These are phyloP conservation scores for Drosophila murphyi DNA, from an alignment of 1,140 invertebrate species.

Conservation along the genomic window DNA sequence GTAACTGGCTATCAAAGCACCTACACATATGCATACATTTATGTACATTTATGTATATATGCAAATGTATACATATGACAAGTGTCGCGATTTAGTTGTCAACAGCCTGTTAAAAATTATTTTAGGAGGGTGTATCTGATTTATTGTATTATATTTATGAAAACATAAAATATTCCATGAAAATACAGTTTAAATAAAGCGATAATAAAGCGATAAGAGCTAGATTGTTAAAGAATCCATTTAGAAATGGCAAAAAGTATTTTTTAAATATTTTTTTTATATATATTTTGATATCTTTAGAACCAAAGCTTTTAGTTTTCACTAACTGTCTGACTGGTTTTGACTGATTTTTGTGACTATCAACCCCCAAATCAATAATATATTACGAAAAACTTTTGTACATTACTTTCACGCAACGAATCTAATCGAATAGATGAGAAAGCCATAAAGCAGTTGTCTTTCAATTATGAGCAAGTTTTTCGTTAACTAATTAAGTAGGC, in stretches of 20 bases:
- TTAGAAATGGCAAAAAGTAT: too few species aligned
- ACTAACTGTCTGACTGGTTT: not conserved
- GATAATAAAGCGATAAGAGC: too few species aligned
- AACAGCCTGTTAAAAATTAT: not conserved
- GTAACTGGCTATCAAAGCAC: conserved; percentile 31
- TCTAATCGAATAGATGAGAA: not conserved
- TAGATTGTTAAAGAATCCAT: too few species aligned
- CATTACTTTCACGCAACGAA: conserved; percentile 8
- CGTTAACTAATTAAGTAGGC: conserved; percentile 56
- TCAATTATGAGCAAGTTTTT: conserved; percentile 26
- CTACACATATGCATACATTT: not conserved
- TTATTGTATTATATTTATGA: conserved; percentile 2
- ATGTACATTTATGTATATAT: not conserved
- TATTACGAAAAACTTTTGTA: not conserved
- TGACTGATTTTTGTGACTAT: not conserved
- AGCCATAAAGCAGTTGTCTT: conserved; percentile 15
- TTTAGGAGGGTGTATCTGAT: conserved; percentile 14
- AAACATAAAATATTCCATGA: not conserved
- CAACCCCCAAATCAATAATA: not conserved
- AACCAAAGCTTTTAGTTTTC: not conserved
- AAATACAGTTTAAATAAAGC: not conserved
- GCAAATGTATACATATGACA: not conserved
- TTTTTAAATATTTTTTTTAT: too few species aligned
- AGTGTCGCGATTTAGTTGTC: conserved; percentile 5
- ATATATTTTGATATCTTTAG: too few species aligned